Evolutionary conservation across 1,140 invertebrate genomes (phyloP).

Genomic region (Drosophila equinoxialis): DNA sequence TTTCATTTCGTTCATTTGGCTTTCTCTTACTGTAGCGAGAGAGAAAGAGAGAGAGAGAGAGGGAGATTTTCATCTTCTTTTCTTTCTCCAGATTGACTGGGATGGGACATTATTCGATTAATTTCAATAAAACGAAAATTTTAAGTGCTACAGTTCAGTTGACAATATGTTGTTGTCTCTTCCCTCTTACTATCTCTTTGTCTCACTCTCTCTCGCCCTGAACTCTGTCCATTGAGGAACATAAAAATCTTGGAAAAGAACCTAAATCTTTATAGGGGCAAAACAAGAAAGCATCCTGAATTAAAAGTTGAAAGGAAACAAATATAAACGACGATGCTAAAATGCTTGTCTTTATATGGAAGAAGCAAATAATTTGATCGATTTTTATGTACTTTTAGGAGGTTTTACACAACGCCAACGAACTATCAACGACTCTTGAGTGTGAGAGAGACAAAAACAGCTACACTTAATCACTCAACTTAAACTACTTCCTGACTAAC

Average conservation of each 20-base stretch:
- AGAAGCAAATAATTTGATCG: background rate
- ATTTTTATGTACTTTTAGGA: background rate
- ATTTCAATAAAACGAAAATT: conserved; percentile 77
- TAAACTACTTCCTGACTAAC: conserved; percentile 52
- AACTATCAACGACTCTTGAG: conserved; percentile 54
- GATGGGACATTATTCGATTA: conserved; percentile 67
- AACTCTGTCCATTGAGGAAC: background rate
- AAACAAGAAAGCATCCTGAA: background rate
- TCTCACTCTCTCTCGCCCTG: background rate
- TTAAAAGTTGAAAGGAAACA: conserved; percentile 6
- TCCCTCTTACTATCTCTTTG: too few relatives aligned
- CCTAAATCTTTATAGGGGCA: background rate
- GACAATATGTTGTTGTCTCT: conserved; percentile 16
- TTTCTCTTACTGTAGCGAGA: conserved; percentile 3
- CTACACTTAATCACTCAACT: conserved; percentile 74
- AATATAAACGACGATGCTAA: background rate
- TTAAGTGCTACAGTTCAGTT: conserved; percentile 26
- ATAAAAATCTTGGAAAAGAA: conserved; percentile 13
- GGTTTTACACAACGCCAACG: background rate
- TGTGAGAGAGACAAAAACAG: conserved; percentile 26
- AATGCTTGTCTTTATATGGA: background rate
- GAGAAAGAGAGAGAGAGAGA: background rate
- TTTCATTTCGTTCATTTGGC: background rate
- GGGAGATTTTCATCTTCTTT: background rate
- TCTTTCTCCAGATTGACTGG: conserved; percentile 16